Evolutionary conservation across 2,888 invertebrate genomes (phyloP).

Genomic region (Autographa pulchrina): DNA sequence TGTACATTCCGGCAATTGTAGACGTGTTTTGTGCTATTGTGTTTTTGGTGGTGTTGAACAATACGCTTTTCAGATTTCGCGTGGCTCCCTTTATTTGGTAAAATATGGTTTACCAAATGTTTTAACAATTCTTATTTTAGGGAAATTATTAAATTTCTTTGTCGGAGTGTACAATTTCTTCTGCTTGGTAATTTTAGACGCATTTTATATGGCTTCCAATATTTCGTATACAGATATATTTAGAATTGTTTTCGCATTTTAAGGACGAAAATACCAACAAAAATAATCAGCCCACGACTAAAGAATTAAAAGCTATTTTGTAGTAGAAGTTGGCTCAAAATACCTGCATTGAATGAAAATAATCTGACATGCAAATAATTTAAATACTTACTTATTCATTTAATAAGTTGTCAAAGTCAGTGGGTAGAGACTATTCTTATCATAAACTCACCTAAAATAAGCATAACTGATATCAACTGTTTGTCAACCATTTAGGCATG

Average conservation of each 20-base stretch:
- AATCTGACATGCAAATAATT: not conserved
- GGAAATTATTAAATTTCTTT: slow-evolving; percentile 9
- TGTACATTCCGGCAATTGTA: slow-evolving; percentile 32
- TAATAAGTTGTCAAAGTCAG: not conserved
- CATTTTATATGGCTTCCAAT: not conserved
- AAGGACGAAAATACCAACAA: not conserved
- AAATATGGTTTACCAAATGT: slow-evolving; percentile 29
- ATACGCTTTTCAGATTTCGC: slow-evolving; percentile 36
- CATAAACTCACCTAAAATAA: not conserved
- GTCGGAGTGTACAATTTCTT: not conserved
- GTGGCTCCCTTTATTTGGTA: slow-evolving; percentile 20
- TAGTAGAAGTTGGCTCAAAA: not conserved
- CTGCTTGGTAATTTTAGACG: not conserved
- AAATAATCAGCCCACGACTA: not conserved
- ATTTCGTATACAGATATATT: not conserved
- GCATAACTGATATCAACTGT: not conserved
- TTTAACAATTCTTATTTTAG: slow-evolving; percentile 14
- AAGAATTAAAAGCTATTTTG: not conserved
- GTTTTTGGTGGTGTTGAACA: slow-evolving; percentile 25
- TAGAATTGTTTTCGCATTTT: not conserved
- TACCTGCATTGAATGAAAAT: not conserved
- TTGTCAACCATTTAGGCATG: not conserved
- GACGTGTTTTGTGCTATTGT: slow-evolving; percentile 39
- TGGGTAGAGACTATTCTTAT: not conserved
- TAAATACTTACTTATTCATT: not conserved